Base-by-base conservation (phyloP, 1,140 invertebrate species). In the Drosophila pseudoobscura region DNA sequence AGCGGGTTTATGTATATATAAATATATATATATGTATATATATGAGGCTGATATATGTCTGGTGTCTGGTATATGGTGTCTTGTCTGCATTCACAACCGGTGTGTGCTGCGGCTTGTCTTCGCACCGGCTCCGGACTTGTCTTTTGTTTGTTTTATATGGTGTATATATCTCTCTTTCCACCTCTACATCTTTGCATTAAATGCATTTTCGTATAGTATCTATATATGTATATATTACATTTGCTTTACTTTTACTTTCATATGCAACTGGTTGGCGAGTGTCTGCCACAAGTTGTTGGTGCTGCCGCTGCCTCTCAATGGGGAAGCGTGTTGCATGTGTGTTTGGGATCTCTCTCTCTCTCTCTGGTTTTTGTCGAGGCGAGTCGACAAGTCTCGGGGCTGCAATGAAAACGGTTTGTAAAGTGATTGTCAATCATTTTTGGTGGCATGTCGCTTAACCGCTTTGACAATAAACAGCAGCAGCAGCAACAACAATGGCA, bases 371-470 rank as follows among this genome's bases (percentile, higher is more conserved):
- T 44, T 59, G 44, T 51, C 54, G 52, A 29, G 44, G 44, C 26
- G 52, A 57, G 72, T 74, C 55, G 44, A 63, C 58, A 17, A 60
- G 61, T 60, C 73, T 57, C 57, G 55, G 63, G 61, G 53, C 45
- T 41, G 68, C 71, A 83, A 68, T 75, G 58, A 72, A 85, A 85
- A 87, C 85, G 55, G 82, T 88, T 87, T 87, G 72, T 83, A 87
- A 87, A 87, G 82, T 87, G 82, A 87, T 87, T 87, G 82, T 87
- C 82, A 87, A 87, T 87, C 83, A 87, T 87, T 87, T 87, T 87
- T 83, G 71, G 78, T 87, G 83, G 83, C 83, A 87, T 88, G 83
- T 83, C 82, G 82, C 75, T 63, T 78, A 88, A 83, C 82, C 71
- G 70, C 78, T 75, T 80, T 84, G 72, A 85, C 80, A 84, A 84